Evolutionary conservation across 1,140 invertebrate species (phyloP).

Genomic region (Physella acuta): DNA sequence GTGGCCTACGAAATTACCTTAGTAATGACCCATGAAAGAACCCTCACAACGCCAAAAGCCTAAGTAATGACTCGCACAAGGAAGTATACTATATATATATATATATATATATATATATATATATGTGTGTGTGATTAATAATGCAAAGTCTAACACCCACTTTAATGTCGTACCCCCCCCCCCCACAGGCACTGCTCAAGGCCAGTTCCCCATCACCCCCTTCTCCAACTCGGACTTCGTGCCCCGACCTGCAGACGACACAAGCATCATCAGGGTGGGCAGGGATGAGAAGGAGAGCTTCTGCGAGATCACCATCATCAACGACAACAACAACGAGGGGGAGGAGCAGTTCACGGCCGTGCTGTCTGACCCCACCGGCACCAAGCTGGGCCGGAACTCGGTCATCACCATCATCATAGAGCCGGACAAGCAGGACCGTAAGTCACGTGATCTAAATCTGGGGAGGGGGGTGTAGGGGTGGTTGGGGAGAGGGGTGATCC

Average conservation of each 20-base stretch:
- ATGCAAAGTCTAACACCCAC: too few relatives aligned
- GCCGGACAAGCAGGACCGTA: constrained; percentile 57
- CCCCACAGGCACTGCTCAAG: constrained; percentile 55
- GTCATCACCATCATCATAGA: constrained; percentile 53
- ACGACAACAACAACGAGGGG: constrained; percentile 60
- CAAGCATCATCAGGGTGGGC: constrained; percentile 56
- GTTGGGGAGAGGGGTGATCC: too few relatives aligned
- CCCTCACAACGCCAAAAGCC: too few relatives aligned
- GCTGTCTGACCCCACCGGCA: constrained; percentile 55
- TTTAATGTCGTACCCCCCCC: too few relatives aligned
- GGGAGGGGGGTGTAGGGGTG: too few relatives aligned
- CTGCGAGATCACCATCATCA: constrained; percentile 59
- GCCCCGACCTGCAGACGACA: constrained; percentile 51
- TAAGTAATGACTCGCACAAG: too few relatives aligned
- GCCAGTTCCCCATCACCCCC: constrained; percentile 50
- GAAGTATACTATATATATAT: too few relatives aligned
- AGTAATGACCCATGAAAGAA: too few relatives aligned
- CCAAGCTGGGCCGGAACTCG: constrained; percentile 44
- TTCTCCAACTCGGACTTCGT: constrained; percentile 60
- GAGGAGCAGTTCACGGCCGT: constrained; percentile 58
- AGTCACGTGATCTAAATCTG: too few relatives aligned
- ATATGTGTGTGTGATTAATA: too few relatives aligned
- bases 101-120: too few relatives aligned
- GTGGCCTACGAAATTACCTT: too few relatives aligned
- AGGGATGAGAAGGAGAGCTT: constrained; percentile 48